Conservation (phyloP, 2,888 invertebrate genomes). For the Parthenolecanium corni region DNA sequence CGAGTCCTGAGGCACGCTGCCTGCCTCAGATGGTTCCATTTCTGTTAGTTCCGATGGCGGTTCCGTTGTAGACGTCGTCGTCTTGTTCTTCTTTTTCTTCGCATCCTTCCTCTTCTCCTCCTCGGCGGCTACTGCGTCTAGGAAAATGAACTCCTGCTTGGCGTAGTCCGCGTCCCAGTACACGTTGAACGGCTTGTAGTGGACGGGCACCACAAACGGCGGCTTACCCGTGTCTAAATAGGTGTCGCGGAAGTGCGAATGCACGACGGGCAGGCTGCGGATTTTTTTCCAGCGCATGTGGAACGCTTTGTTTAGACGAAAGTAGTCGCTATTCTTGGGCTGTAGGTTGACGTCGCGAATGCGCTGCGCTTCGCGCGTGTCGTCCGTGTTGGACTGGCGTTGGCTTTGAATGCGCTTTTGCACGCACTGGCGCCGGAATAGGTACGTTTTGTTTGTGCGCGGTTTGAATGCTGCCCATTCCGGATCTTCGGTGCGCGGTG, state of each 20-base stretch:
- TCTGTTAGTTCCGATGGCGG: not conserved
- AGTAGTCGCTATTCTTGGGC: not conserved
- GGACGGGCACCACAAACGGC: slow-evolving; percentile 4
- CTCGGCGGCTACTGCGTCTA: not conserved
- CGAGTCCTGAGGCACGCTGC: no score
- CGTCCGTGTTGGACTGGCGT: no score
- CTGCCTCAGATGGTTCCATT: no score
- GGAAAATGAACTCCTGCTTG: slow-evolving; percentile 13
- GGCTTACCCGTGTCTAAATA: slow-evolving; percentile 7
- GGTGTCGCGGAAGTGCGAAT: not conserved
- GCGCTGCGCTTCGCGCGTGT: not conserved
- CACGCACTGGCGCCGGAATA: no score
- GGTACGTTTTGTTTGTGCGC: no score
- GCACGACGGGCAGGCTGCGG: slow-evolving; percentile 1
- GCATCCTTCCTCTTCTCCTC: not conserved
- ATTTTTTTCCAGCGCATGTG: slow-evolving; percentile 12
- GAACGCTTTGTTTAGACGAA: slow-evolving; percentile 8
- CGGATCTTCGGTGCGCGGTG: no score
- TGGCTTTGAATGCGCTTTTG: no score
- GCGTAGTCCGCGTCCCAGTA: not conserved
- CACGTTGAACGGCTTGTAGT: slow-evolving; percentile 6
- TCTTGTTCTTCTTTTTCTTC: not conserved
- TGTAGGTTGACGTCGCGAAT: slow-evolving; percentile 16
- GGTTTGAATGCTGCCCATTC: no score
- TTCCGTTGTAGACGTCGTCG: not conserved